phyloP scores from a whole-genome alignment of 2,113 vertebrate genomes.

The Taurulus bubalis region DNA sequence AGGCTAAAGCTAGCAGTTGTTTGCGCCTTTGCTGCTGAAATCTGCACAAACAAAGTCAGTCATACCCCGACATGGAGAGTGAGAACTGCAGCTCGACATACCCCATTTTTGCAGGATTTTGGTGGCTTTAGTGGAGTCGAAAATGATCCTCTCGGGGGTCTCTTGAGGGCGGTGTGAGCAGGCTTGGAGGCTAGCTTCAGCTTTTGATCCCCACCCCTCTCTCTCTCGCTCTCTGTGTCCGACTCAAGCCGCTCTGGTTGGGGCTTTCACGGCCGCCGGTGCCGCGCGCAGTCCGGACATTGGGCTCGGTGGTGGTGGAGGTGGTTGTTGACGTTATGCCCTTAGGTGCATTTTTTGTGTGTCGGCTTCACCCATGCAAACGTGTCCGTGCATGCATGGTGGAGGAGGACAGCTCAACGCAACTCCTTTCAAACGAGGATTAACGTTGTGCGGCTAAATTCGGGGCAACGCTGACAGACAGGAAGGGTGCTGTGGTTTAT shows the following conservation, averaged over 20 bases:
- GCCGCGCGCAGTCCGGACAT: slow-evolving; percentile 70
- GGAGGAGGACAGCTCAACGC: slow-evolving; percentile 12
- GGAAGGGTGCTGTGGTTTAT: no score
- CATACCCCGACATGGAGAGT: not conserved
- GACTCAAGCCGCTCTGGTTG: slow-evolving; percentile 46
- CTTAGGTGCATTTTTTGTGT: slow-evolving; percentile 43
- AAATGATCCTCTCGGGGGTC: slow-evolving; percentile 51
- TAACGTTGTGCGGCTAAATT: not conserved
- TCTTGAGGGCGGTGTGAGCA: slow-evolving; percentile 45
- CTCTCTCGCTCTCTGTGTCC: not conserved
- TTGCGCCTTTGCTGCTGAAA: not conserved
- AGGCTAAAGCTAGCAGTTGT: slow-evolving; percentile 37
- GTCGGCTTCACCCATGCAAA: slow-evolving; percentile 47
- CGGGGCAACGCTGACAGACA: no score
- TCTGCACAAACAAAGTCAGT: not conserved
- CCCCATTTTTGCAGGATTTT: slow-evolving; percentile 79
- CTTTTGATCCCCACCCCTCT: slow-evolving; percentile 43
- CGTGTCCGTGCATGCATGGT: slow-evolving; percentile 66
- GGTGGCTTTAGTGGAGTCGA: slow-evolving; percentile 30
- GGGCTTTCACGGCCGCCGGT: slow-evolving; percentile 48
- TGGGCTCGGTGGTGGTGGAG: slow-evolving; percentile 8
- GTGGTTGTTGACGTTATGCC: slow-evolving; percentile 26
- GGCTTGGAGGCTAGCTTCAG: slow-evolving; percentile 55
- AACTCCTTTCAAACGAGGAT: not conserved
- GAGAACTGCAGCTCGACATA: slow-evolving; percentile 62